Evolutionary conservation across 2,113 vertebrate genomes (phyloP), one percentile per base, ranked within the genome.

Genomic region (Bubo bubo): DNA sequence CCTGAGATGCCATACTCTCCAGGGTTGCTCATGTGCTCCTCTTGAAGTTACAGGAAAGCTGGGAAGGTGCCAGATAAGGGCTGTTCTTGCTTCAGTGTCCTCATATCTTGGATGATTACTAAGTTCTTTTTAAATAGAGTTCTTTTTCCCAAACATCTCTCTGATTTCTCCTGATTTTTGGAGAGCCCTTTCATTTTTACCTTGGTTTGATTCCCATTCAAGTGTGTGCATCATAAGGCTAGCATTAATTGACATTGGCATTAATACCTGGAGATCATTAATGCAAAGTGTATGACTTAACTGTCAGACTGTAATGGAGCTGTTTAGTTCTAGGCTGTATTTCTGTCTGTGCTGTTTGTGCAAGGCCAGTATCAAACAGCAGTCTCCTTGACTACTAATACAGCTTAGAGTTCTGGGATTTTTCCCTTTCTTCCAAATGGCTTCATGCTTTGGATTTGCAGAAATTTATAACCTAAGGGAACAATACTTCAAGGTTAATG

Each of bases 401-500:
- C 19, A 91, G 15, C 5, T 84, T 75, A 81, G 11, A 60, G 39
- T 52, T 39, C 60, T 39, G 91, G 45, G 43, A 70, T 75, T 79
- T 84, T n/a, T 11, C 19, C 4, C 28, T 63, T 74, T 79, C 41
- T 96, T 95, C 79, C 55, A 71, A 96, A 88, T 15, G 85, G 32
- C 23, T 89, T 90, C 64, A 56, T 12, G 22, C 28, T 55, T 72
- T 58, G 80, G 68, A 77, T 75, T 45, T 80, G 32, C 22, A 93
- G 91, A 94, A 93, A 95, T 98, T 94, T 95, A 93, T 79, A 95
- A 56, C 66, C 63, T 58, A 60, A 86, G 35, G 68, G 84, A 84
- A 70, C 23, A 75, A 62, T 87, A 45, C 63, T 97, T 97, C 91
- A 97, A 97, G 66, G 88, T 95, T 97, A 95, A 91, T 87, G 37